These are phyloP conservation scores for Hippasteria phrygiana DNA, from an alignment of 53 echinoderm and acorn worm genomes.

Conservation along the genomic window DNA sequence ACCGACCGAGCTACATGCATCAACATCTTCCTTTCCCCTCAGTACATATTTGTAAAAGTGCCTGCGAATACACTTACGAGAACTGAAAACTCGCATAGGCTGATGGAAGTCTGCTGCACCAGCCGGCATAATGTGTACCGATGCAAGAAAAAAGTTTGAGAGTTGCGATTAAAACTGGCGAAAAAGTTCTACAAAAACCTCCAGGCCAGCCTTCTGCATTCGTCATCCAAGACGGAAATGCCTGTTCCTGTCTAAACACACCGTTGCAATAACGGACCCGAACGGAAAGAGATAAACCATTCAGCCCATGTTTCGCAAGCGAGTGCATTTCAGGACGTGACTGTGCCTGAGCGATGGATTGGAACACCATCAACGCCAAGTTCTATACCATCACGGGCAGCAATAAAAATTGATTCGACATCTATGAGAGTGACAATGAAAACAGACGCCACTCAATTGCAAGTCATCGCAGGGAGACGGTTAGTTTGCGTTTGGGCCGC, in stretches of 20 bases:
- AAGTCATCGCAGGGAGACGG: background rate
- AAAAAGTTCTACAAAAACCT: background rate
- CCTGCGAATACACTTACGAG: no score
- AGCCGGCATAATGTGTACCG: no score
- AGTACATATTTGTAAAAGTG: no score
- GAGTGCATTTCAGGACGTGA: background rate
- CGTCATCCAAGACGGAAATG: no score
- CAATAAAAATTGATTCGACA: slow-evolving; percentile 1
- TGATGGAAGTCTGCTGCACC: background rate
- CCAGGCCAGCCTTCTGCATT: background rate
- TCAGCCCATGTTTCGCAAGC: background rate
- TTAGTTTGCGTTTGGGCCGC: slow-evolving; percentile 33
- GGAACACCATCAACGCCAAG: background rate
- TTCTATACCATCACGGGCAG: background rate
- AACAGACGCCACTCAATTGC: background rate
- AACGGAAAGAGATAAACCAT: background rate
- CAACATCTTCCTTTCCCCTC: no score
- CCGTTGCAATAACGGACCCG: background rate
- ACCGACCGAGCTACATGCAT: no score
- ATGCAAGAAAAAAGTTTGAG: no score
- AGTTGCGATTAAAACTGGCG: no score
- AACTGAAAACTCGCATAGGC: no score
- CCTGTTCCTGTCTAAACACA: no score
- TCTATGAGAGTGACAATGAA: slow-evolving; percentile 13
- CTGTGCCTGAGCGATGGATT: background rate